Evolutionary conservation across 2,113 vertebrate species (phyloP), one percentile per base, ranked within the genome.

Genomic region (Colinus virginianus): DNA sequence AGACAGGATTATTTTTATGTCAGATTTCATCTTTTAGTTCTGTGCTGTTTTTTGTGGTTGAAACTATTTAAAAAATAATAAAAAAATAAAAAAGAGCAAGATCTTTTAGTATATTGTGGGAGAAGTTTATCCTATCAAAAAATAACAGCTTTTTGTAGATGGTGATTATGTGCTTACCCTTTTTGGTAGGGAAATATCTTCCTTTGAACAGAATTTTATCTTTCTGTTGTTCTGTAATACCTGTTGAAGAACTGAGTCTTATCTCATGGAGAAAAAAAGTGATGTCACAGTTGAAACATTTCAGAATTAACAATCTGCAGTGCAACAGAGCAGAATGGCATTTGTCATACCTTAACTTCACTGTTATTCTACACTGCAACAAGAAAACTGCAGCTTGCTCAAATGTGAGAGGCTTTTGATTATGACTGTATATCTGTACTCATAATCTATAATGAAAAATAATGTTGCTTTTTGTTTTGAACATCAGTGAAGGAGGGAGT

Each of bases 391-490:
- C 34, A 67, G 17, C 68, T 92, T 76, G 46, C 48, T 85, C 25
- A 76, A 87, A 69, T 88, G 11, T 56, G 46, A 77, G 10, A 77
- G 20, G 64, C 58, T 86, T 92, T 77, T 84, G 69, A 78, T 91
- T 78, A 43, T 70, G 25, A 28, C 5, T 82, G 83, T 85, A 40
- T 8, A 69, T 56, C 43, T 2, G 0, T 88, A 42, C 56, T 91
- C 48, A 68, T 79, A 82, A 90, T 4, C n/a, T 63, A 15, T 80
- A 92, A 84, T 96, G 87, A 90, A 80, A 94, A 85, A 78, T 56
- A 85, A 83, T 87, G 74, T 71, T 85, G 17, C n/a, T 32, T 75
- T 91, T 74, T 23, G 38, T 94, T 80, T 90, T 56, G 49, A 79
- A 77, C 48, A 66, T 34, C 34, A 74, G n/a, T 45, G 62, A 72